Evolutionary conservation across 2,797 vertebrate genomes (phyloP).

Genomic region (Delichon dasypus): DNA sequence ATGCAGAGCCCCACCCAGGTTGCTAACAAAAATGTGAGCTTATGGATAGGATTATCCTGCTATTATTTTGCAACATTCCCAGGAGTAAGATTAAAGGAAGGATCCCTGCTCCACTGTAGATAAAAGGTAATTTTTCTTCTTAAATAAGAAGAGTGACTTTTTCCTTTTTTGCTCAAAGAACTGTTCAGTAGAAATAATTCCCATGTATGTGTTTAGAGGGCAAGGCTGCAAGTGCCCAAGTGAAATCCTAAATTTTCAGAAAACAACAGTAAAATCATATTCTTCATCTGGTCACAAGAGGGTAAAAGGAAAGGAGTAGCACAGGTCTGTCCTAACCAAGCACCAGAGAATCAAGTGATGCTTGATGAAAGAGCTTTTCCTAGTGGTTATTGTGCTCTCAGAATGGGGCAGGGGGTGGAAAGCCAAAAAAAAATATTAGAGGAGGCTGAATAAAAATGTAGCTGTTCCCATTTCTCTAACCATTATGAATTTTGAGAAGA

Average conservation of each 20-base stretch:
- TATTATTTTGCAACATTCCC: background rate
- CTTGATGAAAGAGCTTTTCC: background rate
- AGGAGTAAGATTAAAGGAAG: background rate
- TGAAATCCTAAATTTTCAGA: background rate
- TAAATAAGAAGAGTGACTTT: background rate
- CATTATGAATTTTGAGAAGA: background rate
- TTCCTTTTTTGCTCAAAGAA: background rate
- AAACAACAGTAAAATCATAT: background rate
- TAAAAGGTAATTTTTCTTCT: background rate
- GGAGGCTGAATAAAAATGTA: background rate
- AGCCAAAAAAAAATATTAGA: conserved; percentile 13
- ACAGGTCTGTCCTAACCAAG: background rate
- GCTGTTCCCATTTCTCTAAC: conserved; percentile 32
- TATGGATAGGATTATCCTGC: background rate
- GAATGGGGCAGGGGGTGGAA: background rate
- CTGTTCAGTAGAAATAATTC: background rate
- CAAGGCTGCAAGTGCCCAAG: background rate
- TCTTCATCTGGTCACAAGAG: background rate
- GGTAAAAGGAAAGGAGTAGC: background rate
- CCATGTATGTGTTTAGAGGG: background rate
- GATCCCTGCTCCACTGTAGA: background rate
- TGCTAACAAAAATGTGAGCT: background rate
- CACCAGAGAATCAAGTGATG: background rate
- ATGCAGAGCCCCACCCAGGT: background rate
- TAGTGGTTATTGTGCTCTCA: background rate